Percentiles rank a stretch among this genome's conserved stretches.
These are phyloP conservation scores for Oncorhynchus masou DNA, from an alignment of 2,113 vertebrate genomes.

Conservation along the genomic window DNA sequence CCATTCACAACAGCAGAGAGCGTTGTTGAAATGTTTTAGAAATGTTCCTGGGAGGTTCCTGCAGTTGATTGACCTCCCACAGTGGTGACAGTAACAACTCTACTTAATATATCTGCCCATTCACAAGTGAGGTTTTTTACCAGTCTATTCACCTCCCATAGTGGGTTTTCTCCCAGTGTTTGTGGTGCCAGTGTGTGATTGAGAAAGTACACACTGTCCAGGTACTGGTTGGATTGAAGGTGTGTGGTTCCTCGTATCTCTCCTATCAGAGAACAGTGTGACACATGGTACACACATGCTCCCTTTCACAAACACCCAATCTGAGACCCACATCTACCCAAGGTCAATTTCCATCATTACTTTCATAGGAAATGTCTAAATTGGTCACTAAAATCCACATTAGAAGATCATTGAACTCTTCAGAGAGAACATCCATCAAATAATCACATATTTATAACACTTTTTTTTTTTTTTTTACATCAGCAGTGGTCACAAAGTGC, in stretches of 20 bases:
- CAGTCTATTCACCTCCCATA: not conserved
- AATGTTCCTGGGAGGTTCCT: not conserved
- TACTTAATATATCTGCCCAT: no score
- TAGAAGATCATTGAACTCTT: not conserved
- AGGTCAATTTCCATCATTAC: not conserved
- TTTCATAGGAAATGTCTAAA: not conserved
- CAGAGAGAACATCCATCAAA: not conserved
- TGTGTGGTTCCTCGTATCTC: slow-evolving; percentile 10
- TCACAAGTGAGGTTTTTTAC: not conserved
- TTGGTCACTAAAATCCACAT: not conserved
- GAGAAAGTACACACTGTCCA: not conserved
- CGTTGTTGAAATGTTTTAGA: not conserved
- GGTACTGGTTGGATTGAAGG: slow-evolving; percentile 14
- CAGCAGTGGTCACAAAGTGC: slow-evolving; percentile 23
- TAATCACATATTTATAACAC: no score
- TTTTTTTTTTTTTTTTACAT: no score
- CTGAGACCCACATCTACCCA: slow-evolving; percentile 8
- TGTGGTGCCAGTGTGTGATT: not conserved
- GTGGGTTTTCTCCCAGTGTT: not conserved
- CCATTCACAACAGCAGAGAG: not conserved
- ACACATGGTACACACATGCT: slow-evolving; percentile 16
- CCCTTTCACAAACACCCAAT: slow-evolving; percentile 14
- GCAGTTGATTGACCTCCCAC: not conserved
- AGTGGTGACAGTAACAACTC: no score
- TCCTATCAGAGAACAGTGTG: slow-evolving; percentile 29